phyloP scores from a whole-genome alignment of 2,113 vertebrate species.

The Alethe diademata region DNA sequence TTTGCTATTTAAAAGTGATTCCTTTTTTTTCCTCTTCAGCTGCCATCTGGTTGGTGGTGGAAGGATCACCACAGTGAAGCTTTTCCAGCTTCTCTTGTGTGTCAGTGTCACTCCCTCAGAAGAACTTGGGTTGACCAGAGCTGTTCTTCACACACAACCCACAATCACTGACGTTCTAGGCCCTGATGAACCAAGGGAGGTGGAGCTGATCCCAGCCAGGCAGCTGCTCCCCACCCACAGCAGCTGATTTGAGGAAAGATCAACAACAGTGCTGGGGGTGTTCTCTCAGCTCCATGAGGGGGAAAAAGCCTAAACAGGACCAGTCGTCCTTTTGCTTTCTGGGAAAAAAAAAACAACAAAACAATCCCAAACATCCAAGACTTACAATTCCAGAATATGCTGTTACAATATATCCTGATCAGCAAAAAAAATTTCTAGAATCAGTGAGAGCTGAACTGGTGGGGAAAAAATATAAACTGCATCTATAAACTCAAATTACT shows the following conservation, averaged over 20 bases:
- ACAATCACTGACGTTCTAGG: neutral
- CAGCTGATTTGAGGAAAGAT: neutral
- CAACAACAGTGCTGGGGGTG: neutral
- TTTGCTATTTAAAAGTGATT: neutral
- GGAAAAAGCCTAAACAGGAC: neutral
- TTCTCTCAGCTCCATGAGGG: rapidly evolving
- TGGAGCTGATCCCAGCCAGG: neutral
- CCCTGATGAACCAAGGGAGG: neutral
- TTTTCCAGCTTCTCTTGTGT: neutral
- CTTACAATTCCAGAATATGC: neutral
- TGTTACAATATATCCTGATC: neutral
- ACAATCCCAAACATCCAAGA: too few species aligned
- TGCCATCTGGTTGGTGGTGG: neutral
- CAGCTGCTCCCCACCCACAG: neutral
- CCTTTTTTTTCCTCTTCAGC: neutral
- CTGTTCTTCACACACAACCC: neutral
- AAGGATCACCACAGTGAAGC: neutral
- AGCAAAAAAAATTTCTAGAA: neutral
- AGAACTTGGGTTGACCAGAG: neutral
- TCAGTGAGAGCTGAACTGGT: neutral
- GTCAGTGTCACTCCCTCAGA: neutral
- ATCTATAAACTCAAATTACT: neutral
- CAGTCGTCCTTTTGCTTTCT: neutral
- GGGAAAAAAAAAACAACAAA: neutral
- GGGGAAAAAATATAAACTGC: rapidly evolving